Evolutionary conservation across 2,797 vertebrate species (phyloP).

Genomic region (Limnodromus scolopaceus): DNA sequence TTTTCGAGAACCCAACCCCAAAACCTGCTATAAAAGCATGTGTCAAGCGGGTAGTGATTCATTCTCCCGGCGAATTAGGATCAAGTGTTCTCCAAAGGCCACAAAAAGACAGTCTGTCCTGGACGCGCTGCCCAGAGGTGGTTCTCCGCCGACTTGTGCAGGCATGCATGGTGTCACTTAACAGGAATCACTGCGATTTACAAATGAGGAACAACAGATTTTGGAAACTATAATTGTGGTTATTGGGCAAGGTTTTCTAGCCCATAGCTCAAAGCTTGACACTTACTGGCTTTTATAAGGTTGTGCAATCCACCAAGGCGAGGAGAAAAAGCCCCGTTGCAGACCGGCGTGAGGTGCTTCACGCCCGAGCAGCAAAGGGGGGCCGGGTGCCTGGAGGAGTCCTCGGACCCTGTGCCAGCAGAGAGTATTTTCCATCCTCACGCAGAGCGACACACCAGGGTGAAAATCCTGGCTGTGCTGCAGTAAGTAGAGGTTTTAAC

Average conservation of each 20-base stretch:
- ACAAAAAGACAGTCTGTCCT: neutral
- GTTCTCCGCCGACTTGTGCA: neutral
- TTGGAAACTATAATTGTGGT: slow-evolving; percentile 69
- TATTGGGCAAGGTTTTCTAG: slow-evolving; percentile 72
- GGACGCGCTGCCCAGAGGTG: neutral
- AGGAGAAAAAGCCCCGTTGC: slow-evolving; percentile 14
- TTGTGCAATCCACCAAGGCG: slow-evolving; percentile 48
- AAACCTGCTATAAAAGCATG: neutral
- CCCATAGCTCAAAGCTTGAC: slow-evolving; percentile 72
- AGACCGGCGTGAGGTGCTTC: neutral
- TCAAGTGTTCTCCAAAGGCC: neutral
- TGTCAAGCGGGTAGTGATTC: neutral
- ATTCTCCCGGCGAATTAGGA: neutral
- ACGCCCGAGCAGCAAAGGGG: slow-evolving; percentile 6
- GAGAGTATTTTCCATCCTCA: neutral
- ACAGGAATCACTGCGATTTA: slow-evolving; percentile 66
- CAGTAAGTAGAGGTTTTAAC: neutral
- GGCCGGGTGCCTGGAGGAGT: slow-evolving; percentile 29
- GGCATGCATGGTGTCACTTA: neutral
- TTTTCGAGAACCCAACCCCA: neutral
- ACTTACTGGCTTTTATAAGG: slow-evolving; percentile 66
- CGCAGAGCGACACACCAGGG: neutral
- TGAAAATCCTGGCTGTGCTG: neutral
- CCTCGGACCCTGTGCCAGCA: slow-evolving; percentile 10
- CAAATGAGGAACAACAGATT: slow-evolving; percentile 72